Conservation (phyloP, 2,797 vertebrate genomes). For the Acanthurus lineatus region DNA sequence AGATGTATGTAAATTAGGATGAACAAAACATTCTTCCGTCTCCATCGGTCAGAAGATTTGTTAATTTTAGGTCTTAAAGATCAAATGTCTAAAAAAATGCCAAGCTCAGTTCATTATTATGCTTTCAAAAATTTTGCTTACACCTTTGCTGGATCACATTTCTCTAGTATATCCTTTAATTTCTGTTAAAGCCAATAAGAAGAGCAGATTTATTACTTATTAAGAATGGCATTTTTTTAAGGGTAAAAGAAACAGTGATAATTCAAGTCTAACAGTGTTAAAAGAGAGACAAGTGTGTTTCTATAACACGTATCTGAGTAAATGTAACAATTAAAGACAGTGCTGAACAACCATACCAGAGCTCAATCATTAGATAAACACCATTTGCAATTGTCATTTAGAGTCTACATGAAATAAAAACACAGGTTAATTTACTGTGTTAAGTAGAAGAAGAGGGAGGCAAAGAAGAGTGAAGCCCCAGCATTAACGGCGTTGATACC, state of each 20-base stretch:
- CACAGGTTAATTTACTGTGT: constrained; percentile 12
- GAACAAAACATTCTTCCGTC: constrained; percentile 12
- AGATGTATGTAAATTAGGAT: neutral
- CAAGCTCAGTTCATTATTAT: neutral
- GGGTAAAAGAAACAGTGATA: neutral
- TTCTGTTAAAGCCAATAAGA: neutral
- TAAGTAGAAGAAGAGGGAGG: constrained; percentile 44
- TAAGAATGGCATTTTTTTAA: neutral
- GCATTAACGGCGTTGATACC: constrained; percentile 83
- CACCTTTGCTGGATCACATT: neutral
- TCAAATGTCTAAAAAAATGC: too few relatives aligned
- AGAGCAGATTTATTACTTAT: neutral
- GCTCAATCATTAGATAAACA: constrained; percentile 2
- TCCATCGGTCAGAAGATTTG: neutral
- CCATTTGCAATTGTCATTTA: neutral
- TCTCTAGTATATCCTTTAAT: neutral
- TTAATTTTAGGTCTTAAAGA: neutral
- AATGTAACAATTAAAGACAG: neutral
- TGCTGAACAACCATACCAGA: constrained; percentile 4
- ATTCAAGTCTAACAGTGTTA: neutral
- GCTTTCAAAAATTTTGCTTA: neutral
- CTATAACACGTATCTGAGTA: neutral
- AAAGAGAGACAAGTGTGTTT: neutral
- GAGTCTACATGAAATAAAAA: constrained; percentile 11
- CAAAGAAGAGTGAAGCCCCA: constrained; percentile 44